Percentiles rank a stretch among this genome's conserved stretches.
These are phyloP conservation scores for Baryphthengus martii DNA, from an alignment of 2,113 vertebrate genomes.

Conservation along the genomic window DNA sequence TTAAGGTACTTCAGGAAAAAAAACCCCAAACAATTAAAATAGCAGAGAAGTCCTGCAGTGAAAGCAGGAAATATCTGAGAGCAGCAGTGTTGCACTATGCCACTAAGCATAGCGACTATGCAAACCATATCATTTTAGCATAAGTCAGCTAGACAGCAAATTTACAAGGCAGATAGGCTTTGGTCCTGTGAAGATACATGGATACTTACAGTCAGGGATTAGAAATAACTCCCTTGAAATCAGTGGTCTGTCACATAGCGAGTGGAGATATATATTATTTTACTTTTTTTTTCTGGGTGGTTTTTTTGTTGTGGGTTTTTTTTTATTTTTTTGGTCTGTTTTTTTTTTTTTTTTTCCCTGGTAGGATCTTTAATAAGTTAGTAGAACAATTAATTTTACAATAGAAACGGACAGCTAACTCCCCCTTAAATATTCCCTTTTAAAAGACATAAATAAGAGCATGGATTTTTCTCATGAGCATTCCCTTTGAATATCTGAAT, in stretches of 20 bases:
- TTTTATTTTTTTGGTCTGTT: too few species aligned
- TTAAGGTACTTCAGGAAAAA: background rate
- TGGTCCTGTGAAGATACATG: background rate
- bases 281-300: background rate
- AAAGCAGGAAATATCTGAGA: background rate
- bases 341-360: too few species aligned
- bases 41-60: background rate
- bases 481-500: background rate
- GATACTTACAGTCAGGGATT: background rate
- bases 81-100: background rate
- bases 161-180: background rate
- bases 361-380: background rate
- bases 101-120: background rate
- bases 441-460: background rate
- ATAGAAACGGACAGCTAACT: background rate
- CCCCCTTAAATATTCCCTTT: background rate
- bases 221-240: background rate
- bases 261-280: background rate
- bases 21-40: background rate
- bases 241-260: background rate
- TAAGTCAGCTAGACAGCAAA: background rate
- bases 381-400: background rate
- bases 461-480: background rate
- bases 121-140: background rate
- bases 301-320: too few species aligned